These are phyloP conservation scores for Polydesmus complanatus DNA, from an alignment of 2,888 invertebrate genomes.

Conservation along the genomic window DNA sequence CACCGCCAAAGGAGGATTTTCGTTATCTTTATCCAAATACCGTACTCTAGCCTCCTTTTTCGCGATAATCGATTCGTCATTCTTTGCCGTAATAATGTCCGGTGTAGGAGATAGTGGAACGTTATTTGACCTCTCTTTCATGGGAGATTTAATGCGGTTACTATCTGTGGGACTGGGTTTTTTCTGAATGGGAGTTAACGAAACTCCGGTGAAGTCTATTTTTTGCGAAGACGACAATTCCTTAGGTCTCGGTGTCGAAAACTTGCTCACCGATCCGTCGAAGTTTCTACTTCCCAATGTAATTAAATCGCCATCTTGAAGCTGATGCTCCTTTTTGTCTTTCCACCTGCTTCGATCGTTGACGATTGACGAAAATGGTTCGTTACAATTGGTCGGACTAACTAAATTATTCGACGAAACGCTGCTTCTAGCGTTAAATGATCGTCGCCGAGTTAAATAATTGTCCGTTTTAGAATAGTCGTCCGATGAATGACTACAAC, in stretches of 20 bases:
- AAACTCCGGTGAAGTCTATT: not conserved
- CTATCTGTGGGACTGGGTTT: not conserved
- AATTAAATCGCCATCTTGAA: not conserved
- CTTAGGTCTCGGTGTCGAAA: not conserved
- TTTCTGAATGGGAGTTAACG: not conserved
- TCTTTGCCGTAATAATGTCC: not conserved
- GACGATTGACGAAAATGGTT: not conserved
- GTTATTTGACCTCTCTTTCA: conserved; percentile 6
- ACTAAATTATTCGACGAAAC: not conserved
- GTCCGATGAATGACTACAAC: conserved; percentile 5
- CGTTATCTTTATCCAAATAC: not conserved
- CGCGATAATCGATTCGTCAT: not conserved
- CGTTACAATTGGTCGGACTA: not conserved
- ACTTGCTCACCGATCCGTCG: not conserved
- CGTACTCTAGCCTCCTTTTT: not conserved
- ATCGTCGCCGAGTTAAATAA: conserved; percentile 6
- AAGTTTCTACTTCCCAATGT: not conserved
- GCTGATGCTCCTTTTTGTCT: conserved; percentile 1
- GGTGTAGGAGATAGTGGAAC: not conserved
- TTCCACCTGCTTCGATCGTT: not conserved
- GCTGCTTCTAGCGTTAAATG: conserved; percentile 4
- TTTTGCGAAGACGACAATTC: not conserved
- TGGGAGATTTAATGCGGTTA: conserved; percentile 8
- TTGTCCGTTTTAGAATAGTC: not conserved
- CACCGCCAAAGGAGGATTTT: conserved; percentile 1